Evolutionary conservation across 2,113 vertebrate species (phyloP), one percentile per base, ranked within the genome.

Genomic region (Tetraodon nigroviridis): DNA sequence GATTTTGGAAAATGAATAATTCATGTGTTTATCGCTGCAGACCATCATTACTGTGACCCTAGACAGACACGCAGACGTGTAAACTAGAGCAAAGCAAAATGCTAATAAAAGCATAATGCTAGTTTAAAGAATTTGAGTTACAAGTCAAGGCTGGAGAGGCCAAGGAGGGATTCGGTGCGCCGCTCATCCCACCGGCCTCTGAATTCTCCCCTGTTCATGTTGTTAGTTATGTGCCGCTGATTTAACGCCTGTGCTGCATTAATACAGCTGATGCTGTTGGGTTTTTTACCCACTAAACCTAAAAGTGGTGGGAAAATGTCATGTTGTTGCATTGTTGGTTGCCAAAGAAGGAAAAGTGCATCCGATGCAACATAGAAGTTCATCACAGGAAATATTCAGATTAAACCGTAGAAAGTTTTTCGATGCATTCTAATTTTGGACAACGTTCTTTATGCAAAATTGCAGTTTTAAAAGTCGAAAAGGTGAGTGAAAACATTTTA

Each of bases 1-100:
- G 73, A 69, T 67, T 69, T 65, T 55, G 56, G 18, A 51, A n/a
- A 32, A 41, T 84, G 65, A 75, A 84, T 81, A 70, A 81, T 79
- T 67, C 29, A 81, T 70, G 32, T 69, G 67, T 74, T 71, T 64
- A 62, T 77, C 58, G 55, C 58, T 13, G 50, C 32, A 55, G 46
- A 51, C 29, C 41, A 61, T 77, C 75, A 67, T 79, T 84, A 69
- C 46, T 65, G 22, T 74, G 64, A 69, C 56, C 44, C 55, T 3
- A 53, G 15, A 62, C 21, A 50, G 0, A 57, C 46, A 61, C 46
- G n/a, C 32, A n/a, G 57, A 32, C 37, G 13, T 20, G 53, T 66
- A 67, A 55, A 50, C 41, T 16, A 10, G 16, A 18, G 21, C 13
- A 55, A 50, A 68, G 47, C 18, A 52, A 51, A 42, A 24, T 0